These are phyloP conservation scores for Hirudo medicinalis DNA, from an alignment of 1,140 invertebrate species.

Conservation along the genomic window DNA sequence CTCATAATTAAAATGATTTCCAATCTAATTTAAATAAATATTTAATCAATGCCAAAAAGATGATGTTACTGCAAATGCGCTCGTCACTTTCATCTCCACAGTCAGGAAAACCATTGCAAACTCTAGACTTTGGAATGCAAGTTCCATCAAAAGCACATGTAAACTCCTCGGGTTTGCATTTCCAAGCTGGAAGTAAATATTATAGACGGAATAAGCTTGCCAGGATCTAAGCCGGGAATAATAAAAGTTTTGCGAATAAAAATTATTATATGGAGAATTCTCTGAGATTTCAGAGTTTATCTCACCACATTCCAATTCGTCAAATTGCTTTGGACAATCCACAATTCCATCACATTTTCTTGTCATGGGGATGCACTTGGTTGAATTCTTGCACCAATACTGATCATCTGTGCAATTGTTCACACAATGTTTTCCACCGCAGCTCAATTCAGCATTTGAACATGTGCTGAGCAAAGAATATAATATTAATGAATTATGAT, in stretches of 20 bases:
- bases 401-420: conserved; percentile 15
- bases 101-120: conserved; percentile 63
- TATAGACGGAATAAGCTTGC: too few relatives aligned
- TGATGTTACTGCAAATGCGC: not conserved
- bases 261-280: too few relatives aligned
- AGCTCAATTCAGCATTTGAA: not conserved
- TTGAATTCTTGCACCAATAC: not conserved
- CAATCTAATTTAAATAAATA: not conserved
- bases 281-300: not conserved
- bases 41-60: not conserved
- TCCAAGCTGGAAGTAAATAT: not conserved
- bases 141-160: conserved; percentile 22
- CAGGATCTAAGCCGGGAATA: too few relatives aligned
- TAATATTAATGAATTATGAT: not conserved
- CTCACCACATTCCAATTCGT: conserved; percentile 44
- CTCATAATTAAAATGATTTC: too few relatives aligned
- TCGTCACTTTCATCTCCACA: conserved; percentile 28
- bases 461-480: conserved; percentile 7
- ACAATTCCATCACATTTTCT: conserved; percentile 55
- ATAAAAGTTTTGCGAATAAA: too few relatives aligned
- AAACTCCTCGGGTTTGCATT: conserved; percentile 10
- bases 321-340: conserved; percentile 57
- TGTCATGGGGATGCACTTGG: conserved; percentile 27
- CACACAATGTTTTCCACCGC: not conserved
- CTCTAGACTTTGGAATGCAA: conserved; percentile 48